Conservation (phyloP, 2,888 invertebrate species). For the Hydroisotoma schaefferi region DNA sequence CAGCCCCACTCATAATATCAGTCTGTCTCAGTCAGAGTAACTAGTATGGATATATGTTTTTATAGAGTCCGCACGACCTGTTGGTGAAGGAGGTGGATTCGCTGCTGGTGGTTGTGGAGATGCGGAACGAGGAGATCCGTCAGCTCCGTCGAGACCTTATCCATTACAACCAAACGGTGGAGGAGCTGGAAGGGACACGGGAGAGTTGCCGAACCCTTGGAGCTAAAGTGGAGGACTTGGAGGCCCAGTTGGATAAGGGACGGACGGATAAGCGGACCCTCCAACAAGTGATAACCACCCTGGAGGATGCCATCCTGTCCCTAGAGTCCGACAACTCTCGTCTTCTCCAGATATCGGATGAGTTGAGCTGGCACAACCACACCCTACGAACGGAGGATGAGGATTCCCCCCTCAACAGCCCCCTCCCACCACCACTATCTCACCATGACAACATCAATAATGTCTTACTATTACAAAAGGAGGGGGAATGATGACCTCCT, state of each 20-base stretch:
- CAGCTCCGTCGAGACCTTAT: constrained; percentile 58
- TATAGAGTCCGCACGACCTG: constrained; percentile 46
- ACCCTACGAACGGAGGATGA: constrained; percentile 5
- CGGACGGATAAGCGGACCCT: constrained; percentile 39
- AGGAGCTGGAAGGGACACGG: constrained; percentile 35
- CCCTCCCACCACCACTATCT: too few species aligned
- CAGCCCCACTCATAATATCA: too few species aligned
- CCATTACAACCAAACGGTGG: constrained; percentile 30
- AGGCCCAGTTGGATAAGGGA: constrained; percentile 44
- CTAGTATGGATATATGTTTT: too few species aligned
- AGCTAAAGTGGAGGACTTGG: constrained; percentile 44
- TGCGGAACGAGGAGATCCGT: constrained; percentile 80
- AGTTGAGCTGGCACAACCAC: constrained; percentile 39
- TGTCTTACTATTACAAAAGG: too few species aligned
- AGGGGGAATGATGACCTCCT: too few species aligned
- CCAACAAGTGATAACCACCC: constrained; percentile 27
- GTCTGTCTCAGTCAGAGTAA: too few species aligned
- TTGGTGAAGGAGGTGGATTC: constrained; percentile 75
- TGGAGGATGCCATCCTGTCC: constrained; percentile 30
- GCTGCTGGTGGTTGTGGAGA: constrained; percentile 78
- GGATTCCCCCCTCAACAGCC: too few species aligned
- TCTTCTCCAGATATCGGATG: constrained; percentile 39
- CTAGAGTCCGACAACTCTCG: constrained; percentile 33
- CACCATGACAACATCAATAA: too few species aligned
- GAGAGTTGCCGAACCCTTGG: constrained; percentile 35